Base-by-base conservation (phyloP, 2,113 vertebrate species). In the Gallinago media region DNA sequence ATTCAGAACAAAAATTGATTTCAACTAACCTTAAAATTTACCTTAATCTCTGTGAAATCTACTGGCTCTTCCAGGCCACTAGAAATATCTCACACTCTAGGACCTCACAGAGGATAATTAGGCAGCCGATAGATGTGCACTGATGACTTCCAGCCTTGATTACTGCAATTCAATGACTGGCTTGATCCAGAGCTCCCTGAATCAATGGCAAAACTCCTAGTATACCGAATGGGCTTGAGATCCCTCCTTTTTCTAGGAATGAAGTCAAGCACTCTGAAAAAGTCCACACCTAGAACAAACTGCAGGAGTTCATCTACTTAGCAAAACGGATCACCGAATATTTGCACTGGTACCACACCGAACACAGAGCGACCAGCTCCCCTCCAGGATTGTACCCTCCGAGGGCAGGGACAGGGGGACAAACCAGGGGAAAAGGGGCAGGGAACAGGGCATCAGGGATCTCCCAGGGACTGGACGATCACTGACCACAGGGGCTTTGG, bases 11-110 rank as follows among this genome's bases (percentile, higher is more conserved):
- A 88, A 96, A 95, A 93, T 91, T 29, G 12, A 50, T 94, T 96
- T 83, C 73, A 91, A 93, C 88, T 95, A 96, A 97, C 91, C 86
- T 96, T 76, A 96, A 97, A 76, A 91, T 95, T 96, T 97, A 93
- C 90, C 95, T 95, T 95, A 91, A 89, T 89, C 71, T 96, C 87
- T 92, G 93, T 96, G 91, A 96, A 95, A 97, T 95, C 95, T 96
- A 97, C 88, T 96, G 92, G 87, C 91, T 97, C 89, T 94, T 97
- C 96, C 96, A 97, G 92, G 95, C 88, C 92, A 91, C 85, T 91
- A 96, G 94, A 92, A 95, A 93, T 94, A 88, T 80, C 83, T 96
- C 95, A 93, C 71, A 88, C 84, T 93, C 73, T 96, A 95, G 80
- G 91, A 96, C 92, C 76, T 88, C 92, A 93, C 75, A 93, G 89